phyloP scores from a whole-genome alignment of 2,113 vertebrate genomes.

The Phocoena sinus region DNA sequence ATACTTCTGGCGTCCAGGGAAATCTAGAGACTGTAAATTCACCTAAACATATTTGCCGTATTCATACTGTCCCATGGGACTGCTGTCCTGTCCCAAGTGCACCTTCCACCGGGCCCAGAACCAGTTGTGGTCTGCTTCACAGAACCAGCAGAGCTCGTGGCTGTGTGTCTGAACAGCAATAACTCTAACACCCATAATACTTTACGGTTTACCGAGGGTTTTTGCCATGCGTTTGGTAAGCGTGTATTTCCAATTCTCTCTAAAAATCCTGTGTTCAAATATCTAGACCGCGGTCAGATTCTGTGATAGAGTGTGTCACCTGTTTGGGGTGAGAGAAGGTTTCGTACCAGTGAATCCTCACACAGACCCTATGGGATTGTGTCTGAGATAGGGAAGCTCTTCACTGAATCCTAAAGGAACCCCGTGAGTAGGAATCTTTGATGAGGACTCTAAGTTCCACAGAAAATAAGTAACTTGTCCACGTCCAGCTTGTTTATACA shows the following conservation, averaged over 20 bases:
- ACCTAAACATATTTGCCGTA: rapidly evolving
- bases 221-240: neutral
- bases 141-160: too few relatives aligned
- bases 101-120: rapidly evolving
- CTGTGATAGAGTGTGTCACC: rapidly evolving
- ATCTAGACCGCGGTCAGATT: too few relatives aligned
- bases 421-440: rapidly evolving
- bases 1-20: too few relatives aligned
- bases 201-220: neutral
- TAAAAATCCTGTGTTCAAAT: neutral
- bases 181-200: too few relatives aligned
- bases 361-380: rapidly evolving
- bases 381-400: neutral
- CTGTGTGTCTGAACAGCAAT: neutral
- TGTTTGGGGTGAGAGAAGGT: rapidly evolving
- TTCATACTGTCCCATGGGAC: rapidly evolving
- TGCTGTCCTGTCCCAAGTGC: rapidly evolving
- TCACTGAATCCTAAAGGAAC: neutral
- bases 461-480: neutral
- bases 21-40: neutral
- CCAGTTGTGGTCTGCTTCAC: rapidly evolving
- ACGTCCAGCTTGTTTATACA: neutral
- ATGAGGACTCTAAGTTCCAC: neutral
- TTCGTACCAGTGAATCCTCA: too few relatives aligned
- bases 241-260: neutral